Base-by-base conservation (phyloP, 1,140 invertebrate genomes). In the Drosophila virilis region DNA sequence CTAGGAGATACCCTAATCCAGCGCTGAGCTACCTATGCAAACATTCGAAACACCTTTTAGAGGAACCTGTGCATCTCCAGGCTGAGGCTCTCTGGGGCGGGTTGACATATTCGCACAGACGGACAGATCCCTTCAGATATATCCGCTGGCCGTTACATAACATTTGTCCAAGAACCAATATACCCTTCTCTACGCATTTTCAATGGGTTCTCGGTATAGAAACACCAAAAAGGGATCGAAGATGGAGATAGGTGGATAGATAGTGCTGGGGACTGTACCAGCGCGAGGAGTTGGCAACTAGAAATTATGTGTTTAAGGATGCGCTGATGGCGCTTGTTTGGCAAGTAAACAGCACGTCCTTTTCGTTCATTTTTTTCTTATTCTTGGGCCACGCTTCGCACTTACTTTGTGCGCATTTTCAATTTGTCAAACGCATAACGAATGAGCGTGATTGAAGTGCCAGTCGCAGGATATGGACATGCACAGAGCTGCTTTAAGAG, bases 401-500 rank as follows among this genome's bases (percentile, higher is more conserved):
- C 76, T 68, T 75, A 76, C 73, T 82, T 84, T 82, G 66, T 67
- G 79, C 77, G 80, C 69, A 88, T 88, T 83, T 80, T 80, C 69
- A 80, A 83, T 82, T 89, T 89, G 84, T 89, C 84, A 89, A 89
- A 88, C 79, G 84, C 84, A 88, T 71, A 69, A 80, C 60, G 76
- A 89, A 83, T 88, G 84, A 72, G 74, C 76, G 74, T 89, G 84
- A 89, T 89, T 89, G 84, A 89, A 89, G 84, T 80, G 80, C 68
- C 82, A 80, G 54, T 78, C 58, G 67, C 78, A 45, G 54, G 32
- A 42, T 54, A 54, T 28, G 50, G 35, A 60, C 50, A 61, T 6
- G 33, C 10, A 55, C 48, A 22, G 22, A 8, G 22, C 58, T 66
- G 69, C 68, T 81, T 66, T 46, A 62, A 45, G 48, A 43, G 37